Percentiles rank a stretch among this genome's conserved stretches.
These are phyloP conservation scores for Polydrusus tereticollis DNA, from an alignment of 2,888 invertebrate species.

Conservation along the genomic window DNA sequence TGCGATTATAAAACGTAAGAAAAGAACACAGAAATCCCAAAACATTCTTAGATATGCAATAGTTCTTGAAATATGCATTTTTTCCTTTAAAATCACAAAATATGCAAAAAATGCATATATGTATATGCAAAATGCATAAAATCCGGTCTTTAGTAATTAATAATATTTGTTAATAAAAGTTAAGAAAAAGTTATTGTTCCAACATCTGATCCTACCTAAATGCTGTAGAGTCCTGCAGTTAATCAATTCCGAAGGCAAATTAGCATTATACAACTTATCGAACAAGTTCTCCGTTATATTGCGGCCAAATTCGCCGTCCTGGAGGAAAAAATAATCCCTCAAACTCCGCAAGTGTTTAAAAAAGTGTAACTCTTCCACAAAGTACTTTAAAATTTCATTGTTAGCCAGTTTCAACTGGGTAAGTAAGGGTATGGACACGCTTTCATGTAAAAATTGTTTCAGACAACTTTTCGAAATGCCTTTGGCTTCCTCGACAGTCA, in stretches of 20 bases:
- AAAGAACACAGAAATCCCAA: too few relatives aligned
- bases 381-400: conserved; percentile 78
- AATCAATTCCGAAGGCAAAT: conserved; percentile 76
- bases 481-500: conserved; percentile 65
- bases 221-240: conserved; percentile 78
- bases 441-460: conserved; percentile 61
- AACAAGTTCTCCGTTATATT: conserved; percentile 80
- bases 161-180: too few relatives aligned
- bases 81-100: too few relatives aligned
- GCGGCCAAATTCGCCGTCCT: conserved; percentile 85
- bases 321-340: conserved; percentile 82
- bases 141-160: too few relatives aligned
- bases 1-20: too few relatives aligned
- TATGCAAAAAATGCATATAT: too few relatives aligned
- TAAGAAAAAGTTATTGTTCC: too few relatives aligned
- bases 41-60: too few relatives aligned
- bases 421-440: conserved; percentile 76
- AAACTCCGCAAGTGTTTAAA: conserved; percentile 80
- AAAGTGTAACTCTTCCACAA: conserved; percentile 76
- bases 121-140: too few relatives aligned
- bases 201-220: conserved; percentile 70
- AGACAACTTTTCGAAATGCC: conserved; percentile 59
- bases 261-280: conserved; percentile 74
- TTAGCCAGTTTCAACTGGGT: conserved; percentile 79
- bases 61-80: too few relatives aligned